These are phyloP conservation scores for Notarius quadriscutis DNA, from an alignment of 2,113 vertebrate species.

Conservation along the genomic window DNA sequence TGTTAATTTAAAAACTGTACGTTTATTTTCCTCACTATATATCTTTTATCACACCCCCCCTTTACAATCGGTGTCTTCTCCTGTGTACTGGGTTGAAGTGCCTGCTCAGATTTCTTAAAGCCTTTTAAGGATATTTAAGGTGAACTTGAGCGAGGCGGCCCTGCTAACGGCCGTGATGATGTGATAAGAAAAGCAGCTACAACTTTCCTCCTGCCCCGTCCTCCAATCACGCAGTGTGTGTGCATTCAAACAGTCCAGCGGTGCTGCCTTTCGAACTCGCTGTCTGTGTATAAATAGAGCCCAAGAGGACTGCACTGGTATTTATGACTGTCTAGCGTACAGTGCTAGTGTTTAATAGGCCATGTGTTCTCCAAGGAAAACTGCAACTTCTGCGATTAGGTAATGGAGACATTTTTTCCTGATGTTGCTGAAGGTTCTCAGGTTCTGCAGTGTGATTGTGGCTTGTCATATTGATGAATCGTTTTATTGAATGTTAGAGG, in stretches of 20 bases:
- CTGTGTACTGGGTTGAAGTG: not conserved
- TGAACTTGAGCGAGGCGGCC: conserved; percentile 5
- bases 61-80: not conserved
- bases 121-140: conserved; percentile 64
- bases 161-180: conserved; percentile 40
- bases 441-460: not conserved
- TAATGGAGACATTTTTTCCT: conserved; percentile 41
- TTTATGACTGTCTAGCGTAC: conserved; percentile 30
- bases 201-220: not conserved
- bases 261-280: conserved; percentile 13
- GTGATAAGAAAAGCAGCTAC: conserved; percentile 50
- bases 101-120: conserved; percentile 15
- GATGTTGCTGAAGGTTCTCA: not conserved
- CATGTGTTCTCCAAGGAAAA: conserved; percentile 60
- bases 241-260: conserved; percentile 52
- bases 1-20: not conserved
- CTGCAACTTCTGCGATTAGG: conserved; percentile 48
- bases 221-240: conserved; percentile 58
- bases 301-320: conserved; percentile 5
- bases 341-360: not conserved
- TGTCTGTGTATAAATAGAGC: conserved; percentile 48
- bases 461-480: not conserved
- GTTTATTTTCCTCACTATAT: no score
- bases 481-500: not conserved
- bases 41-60: not conserved